phyloP scores from a whole-genome alignment of 2,113 vertebrate species.

The Ctenodactylus gundi region DNA sequence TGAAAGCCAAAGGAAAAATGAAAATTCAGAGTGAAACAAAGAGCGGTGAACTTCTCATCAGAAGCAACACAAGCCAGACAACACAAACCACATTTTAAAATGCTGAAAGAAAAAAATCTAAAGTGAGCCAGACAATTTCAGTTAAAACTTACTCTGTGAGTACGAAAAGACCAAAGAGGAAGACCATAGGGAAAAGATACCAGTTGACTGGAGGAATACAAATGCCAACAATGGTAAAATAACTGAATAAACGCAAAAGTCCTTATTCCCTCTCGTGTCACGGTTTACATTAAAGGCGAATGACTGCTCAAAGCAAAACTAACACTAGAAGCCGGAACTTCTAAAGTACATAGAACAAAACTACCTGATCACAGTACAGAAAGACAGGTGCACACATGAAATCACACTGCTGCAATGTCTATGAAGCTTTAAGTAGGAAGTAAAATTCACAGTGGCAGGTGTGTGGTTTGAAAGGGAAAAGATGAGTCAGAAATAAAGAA shows the following conservation, averaged over 20 bases:
- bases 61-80: background rate
- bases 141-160: background rate
- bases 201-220: background rate
- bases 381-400: background rate
- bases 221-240: background rate
- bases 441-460: background rate
- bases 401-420: background rate
- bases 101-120: background rate
- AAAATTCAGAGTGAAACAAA: background rate
- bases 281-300: background rate
- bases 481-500: background rate
- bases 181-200: background rate
- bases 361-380: background rate
- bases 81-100: background rate
- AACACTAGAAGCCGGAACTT: background rate
- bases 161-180: conserved; percentile 7
- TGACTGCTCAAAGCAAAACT: background rate
- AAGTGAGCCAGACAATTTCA: background rate
- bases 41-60: background rate
- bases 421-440: background rate
- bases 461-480: background rate
- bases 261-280: background rate
- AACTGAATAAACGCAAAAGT: background rate
- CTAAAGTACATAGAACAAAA: conserved; percentile 5
- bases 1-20: background rate